A percentile compares a stretch with the other conserved stretches of the same genome.
phyloP scores from a whole-genome alignment of 2,113 vertebrate genomes.

The Prionailurus viverrinus region DNA sequence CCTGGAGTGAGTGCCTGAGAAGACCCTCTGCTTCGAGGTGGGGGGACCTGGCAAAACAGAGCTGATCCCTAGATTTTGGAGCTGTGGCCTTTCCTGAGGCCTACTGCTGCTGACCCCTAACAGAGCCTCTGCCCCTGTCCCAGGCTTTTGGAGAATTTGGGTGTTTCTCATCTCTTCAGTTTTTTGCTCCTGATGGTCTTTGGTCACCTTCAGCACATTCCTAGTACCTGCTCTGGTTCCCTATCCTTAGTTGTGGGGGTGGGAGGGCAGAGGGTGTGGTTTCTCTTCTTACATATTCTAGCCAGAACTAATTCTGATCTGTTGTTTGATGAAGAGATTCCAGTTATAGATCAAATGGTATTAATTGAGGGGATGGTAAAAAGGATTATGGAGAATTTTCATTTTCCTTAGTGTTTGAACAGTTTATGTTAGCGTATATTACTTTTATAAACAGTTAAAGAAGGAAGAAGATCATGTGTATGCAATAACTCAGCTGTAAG shows the following conservation, averaged over 20 bases:
- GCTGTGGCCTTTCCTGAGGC: not conserved
- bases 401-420: not conserved
- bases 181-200: not conserved
- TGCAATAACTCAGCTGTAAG: slow-evolving; percentile 31
- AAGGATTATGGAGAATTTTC: not conserved
- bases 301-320: not conserved
- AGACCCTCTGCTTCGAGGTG: not conserved
- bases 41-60: not conserved
- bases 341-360: not conserved
- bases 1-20: not conserved
- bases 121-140: not conserved
- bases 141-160: not conserved
- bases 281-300: not conserved
- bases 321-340: not conserved
- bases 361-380: not conserved
- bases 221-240: not conserved
- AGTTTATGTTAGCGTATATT: not conserved
- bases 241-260: not conserved
- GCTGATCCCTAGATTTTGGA: not conserved
- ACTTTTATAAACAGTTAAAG: slow-evolving; percentile 20
- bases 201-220: not conserved
- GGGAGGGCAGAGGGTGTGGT: not conserved
- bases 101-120: not conserved
- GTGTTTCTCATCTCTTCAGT: not conserved
- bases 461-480: not conserved